phyloP scores from a whole-genome alignment of 1,140 invertebrate species.

The Eufriesea mexicana region DNA sequence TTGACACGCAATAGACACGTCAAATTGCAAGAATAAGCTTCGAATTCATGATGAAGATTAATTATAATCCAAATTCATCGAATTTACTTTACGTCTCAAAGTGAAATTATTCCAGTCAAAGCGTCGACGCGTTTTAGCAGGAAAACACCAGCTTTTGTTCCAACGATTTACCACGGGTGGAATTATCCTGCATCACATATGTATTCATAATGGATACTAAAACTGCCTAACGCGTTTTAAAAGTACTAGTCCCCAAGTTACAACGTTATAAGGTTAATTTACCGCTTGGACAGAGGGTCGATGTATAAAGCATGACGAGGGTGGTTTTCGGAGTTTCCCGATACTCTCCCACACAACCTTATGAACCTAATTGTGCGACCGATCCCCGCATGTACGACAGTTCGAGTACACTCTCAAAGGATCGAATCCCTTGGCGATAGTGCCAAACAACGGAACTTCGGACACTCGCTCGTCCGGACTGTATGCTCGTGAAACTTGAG shows the following conservation, averaged over 20 bases:
- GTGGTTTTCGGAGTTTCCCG: conserved; percentile 58
- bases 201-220: neutral
- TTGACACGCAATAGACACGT: too few relatives aligned
- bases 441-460: conserved; percentile 48
- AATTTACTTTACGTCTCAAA: too few relatives aligned
- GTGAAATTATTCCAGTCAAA: too few relatives aligned
- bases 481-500: neutral
- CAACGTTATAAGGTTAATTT: conserved; percentile 48
- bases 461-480: neutral
- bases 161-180: neutral
- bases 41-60: too few relatives aligned
- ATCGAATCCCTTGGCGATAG: conserved; percentile 45
- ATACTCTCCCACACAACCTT: conserved; percentile 44
- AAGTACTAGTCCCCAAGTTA: neutral
- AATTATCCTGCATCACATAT: too few relatives aligned
- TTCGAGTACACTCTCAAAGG: conserved; percentile 40
- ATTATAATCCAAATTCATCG: too few relatives aligned
- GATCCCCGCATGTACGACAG: conserved; percentile 34
- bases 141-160: neutral
- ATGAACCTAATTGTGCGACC: conserved; percentile 55
- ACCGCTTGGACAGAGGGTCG: conserved; percentile 25
- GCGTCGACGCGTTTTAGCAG: too few relatives aligned
- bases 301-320: conserved; percentile 43
- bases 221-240: neutral
- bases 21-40: too few relatives aligned